Percentiles rank a stretch among this genome's conserved stretches.
Evolutionary conservation across 2,888 invertebrate species (phyloP).

Genomic region (Eugnorisma glareosa): DNA sequence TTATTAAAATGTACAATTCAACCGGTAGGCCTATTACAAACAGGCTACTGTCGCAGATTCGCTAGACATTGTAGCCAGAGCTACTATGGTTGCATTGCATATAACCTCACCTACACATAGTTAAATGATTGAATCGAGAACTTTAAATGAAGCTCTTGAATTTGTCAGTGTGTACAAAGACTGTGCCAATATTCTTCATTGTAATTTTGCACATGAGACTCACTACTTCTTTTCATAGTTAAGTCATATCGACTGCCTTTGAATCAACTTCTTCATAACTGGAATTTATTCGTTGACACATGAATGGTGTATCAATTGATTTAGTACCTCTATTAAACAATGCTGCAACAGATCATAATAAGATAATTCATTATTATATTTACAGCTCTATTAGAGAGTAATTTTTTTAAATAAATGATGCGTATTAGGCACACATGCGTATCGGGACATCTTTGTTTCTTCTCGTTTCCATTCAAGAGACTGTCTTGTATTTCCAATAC

Average conservation of each 20-base stretch:
- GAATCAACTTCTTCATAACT: constrained; percentile 6
- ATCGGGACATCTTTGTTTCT: not conserved
- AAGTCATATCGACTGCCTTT: constrained; percentile 12
- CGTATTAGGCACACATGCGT: constrained; percentile 15
- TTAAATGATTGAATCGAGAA: constrained; percentile 8
- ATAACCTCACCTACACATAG: not conserved
- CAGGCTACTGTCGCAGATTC: constrained; percentile 27
- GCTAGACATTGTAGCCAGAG: constrained; percentile 6
- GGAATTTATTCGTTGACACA: constrained; percentile 36
- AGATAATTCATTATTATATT: constrained; percentile 26
- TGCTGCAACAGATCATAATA: constrained; percentile 19
- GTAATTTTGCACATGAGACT: not conserved
- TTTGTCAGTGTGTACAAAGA: not conserved
- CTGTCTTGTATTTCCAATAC: not conserved
- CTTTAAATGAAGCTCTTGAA: constrained; percentile 8
- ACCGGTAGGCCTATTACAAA: constrained; percentile 64
- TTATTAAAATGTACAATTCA: constrained; percentile 73
- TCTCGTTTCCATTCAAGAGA: constrained; percentile 12
- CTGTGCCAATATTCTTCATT: constrained; percentile 4
- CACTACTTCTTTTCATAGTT: not conserved
- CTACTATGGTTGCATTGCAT: not conserved
- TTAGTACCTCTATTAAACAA: constrained; percentile 48
- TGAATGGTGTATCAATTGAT: constrained; percentile 54
- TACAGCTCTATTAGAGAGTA: constrained; percentile 48
- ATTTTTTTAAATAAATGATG: constrained; percentile 22